Base-by-base conservation (phyloP, 1,140 invertebrate genomes). In the Rhopalosiphum padi region DNA sequence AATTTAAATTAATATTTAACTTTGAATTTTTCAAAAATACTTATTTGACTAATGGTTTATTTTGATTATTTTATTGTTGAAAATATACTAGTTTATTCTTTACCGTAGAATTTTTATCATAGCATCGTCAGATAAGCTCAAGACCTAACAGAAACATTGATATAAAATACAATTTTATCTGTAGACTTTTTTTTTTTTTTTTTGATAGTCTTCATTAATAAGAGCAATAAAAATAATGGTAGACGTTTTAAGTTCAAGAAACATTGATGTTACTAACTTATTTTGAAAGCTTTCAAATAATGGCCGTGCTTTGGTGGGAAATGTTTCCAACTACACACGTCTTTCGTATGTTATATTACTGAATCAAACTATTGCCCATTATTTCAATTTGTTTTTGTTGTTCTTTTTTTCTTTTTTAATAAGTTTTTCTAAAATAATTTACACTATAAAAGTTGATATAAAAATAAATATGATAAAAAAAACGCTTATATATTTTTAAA, bases 211-310 rank as follows among this genome's bases (percentile, higher is more conserved):
- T 55, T 89, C 51, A 89, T 89, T 55, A 41, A 89, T 53, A 23
- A 89, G 88, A 41, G 51, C 51, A 23, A 89, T 89, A 55, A 89
- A 88, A 55, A 89, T 89, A 89, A 89, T 23, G 48, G 88, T 15
- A 53, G 48, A 89, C 88, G 35, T 55, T 89, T 89, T 55, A 37
- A 48, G 48, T 51, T 88, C 21, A 23, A 51, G 87, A 51, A 53
- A 51, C 87, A 88, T 53, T 35, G n/a, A 88, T 48, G 86, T 87
- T 87, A 51, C 43, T 48, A 87, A 87, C 86, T 87, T 48, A 87
- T 87, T 87, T 87, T 41, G 86, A 48, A 87, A 87, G 86, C 46
- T 87, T 51, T 51, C 86, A 51, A 48, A 87, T 87, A 48, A 87
- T 35, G 86, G 6, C 43, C 23, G 37, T 25, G 83, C 23, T 15